A percentile compares a stretch with the other conserved stretches of the same genome.
Evolutionary conservation across 2,797 vertebrate genomes (phyloP).

Genomic region (Lophura swinhoii): DNA sequence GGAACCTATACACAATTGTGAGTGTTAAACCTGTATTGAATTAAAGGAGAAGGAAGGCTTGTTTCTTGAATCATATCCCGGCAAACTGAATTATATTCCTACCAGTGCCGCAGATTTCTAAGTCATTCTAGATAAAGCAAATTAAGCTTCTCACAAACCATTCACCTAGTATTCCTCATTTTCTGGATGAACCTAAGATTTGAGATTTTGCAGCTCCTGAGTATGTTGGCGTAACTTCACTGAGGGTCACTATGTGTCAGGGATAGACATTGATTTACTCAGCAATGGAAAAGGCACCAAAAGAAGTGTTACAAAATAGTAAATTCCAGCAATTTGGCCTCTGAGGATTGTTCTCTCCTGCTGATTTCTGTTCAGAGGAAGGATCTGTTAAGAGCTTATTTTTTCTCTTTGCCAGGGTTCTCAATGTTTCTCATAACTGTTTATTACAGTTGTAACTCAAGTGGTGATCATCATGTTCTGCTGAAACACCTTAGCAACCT

Average conservation of each 20-base stretch:
- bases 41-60: not conserved
- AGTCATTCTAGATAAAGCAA: not conserved
- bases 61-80: not conserved
- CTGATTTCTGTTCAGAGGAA: not conserved
- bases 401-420: not conserved
- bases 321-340: not conserved
- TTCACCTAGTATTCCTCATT: not conserved
- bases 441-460: not conserved
- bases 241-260: not conserved
- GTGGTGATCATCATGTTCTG: not conserved
- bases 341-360: not conserved
- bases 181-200: not conserved
- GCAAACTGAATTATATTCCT: not conserved
- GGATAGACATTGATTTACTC: fast-evolving
- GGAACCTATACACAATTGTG: not conserved
- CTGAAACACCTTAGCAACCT: not conserved
- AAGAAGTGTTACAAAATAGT: not conserved
- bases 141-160: not conserved
- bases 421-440: not conserved
- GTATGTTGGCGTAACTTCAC: not conserved
- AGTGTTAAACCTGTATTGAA: not conserved
- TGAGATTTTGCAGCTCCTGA: not conserved
- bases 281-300: not conserved
- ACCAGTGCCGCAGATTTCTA: not conserved
- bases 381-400: not conserved